Evolutionary conservation across 2,797 vertebrate genomes (phyloP), one percentile per base, ranked within the genome.

Genomic region (Psittacula echo): DNA sequence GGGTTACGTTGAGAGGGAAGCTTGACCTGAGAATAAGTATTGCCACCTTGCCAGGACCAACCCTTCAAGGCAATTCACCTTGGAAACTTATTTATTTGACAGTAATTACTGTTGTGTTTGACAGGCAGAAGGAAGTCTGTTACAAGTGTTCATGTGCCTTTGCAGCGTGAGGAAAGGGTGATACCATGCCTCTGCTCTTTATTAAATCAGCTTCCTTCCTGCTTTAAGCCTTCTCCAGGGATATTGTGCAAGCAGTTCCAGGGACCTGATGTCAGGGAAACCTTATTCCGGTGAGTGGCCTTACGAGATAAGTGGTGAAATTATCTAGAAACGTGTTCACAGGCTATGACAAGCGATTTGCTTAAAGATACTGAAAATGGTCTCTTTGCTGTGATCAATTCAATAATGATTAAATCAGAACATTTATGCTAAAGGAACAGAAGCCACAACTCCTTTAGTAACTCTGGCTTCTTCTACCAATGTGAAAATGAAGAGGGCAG

Each of bases 151-250:
- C 68, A 44, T 0, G 0, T n/a, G 39, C 54, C 58, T 88, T 39
- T 73, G 73, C 51, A 75, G 47, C 0, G 5, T 42, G 27, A 89
- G 21, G 48, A 44, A 20, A 68, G 24, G 37, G 10, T 87, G 79
- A 75, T 58, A 22, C 61, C 56, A 42, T 47, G n/a, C 22, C 37
- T 73, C 73, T 78, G 45, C 50, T 54, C 60, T 88, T 81, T 44
- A 22, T 65, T 89, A 71, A 62, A 67, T 85, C 71, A 89, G 18
- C n/a, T 93, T 94, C 74, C 90, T 93, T 92, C 79, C 54, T 60
- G 20, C 23, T 84, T 77, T 78, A 44, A 84, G n/a, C 30, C 58
- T 73, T 77, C 62, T 41, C 66, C 62, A 80, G 72, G 58, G 48
- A 9, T 47, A 64, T 9, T 32, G 24, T 53, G 22, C 12, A 30